Evolutionary conservation across 2,113 vertebrate species (phyloP), one percentile per base, ranked within the genome.

Genomic region (Herpetotheres cachinnans): DNA sequence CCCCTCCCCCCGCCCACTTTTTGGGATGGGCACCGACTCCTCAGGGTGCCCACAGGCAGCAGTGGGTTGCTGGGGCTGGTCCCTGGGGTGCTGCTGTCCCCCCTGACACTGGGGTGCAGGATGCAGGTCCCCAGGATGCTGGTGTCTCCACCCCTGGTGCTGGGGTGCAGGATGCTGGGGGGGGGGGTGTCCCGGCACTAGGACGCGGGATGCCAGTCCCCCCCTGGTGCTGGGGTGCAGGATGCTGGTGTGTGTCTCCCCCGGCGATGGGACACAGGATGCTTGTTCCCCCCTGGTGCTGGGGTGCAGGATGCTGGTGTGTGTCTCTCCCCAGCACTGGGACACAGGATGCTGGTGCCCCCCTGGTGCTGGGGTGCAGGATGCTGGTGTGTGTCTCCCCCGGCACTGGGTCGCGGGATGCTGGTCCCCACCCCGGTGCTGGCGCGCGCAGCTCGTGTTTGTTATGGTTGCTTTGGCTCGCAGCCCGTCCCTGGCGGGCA

Each of bases 401-500:
- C 62, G 7, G 42, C 7, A 2, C 63, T 32, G 85, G 52, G 63
- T 27, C 40, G n/a, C 11, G 8, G 69, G 62, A 44, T 58, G 46
- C 49, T 32, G 87, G 3, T 74, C 30, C 44, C 59, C 4, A 6
- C 79, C 58, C 88, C 76, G 88, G 95, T 91, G 77, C 97, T 97
- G 98, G 97, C 95, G 73, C 61, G 92, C 93, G 62, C 71, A 81
- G 97, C 97, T 97, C 87, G 16, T 98, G 98, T 98, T 99, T 99
- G 98, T 99, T 98, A 98, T 98, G 98, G 98, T 98, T 97, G 97
- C 42, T 83, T 95, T 99, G 99, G 99, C 99, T 11, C 77, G 0
- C 25, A 1, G 98, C 99, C 99, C 98, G 89, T 94, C 20, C 69
- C 98, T 99, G 99, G 99, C 99, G 27, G 85, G 40, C 86, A 93